These are phyloP conservation scores for Aleiodes sp. DNA, from an alignment of 1,140 invertebrate genomes.

Conservation along the genomic window DNA sequence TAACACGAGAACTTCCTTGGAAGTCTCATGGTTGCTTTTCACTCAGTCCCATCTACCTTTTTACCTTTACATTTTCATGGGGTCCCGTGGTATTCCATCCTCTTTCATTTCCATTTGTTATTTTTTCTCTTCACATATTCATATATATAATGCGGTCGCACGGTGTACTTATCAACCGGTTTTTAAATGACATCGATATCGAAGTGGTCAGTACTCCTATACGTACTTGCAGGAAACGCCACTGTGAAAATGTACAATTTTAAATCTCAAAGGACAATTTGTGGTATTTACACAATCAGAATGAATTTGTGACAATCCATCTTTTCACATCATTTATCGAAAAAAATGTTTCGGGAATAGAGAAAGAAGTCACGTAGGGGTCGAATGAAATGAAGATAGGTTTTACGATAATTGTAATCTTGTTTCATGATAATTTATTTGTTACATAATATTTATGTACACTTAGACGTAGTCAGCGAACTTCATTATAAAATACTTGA, in stretches of 20 bases:
- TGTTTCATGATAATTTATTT: no score
- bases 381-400: not conserved
- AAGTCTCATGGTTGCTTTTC: no score
- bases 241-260: slow-evolving; percentile 26
- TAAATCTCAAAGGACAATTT: slow-evolving; percentile 17
- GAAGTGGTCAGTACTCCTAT: slow-evolving; percentile 30
- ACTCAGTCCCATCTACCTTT: no score
- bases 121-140: not conserved
- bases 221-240: slow-evolving; percentile 27
- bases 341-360: no score
- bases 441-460: not conserved
- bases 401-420: no score
- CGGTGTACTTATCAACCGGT: slow-evolving; percentile 53
- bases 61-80: not conserved
- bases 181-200: slow-evolving; percentile 45
- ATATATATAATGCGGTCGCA: slow-evolving; percentile 37
- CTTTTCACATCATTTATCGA: no score
- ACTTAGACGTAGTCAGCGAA: no score
- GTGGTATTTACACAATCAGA: slow-evolving; percentile 11
- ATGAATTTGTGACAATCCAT: not conserved
- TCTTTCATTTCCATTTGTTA: not conserved
- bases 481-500: no score
- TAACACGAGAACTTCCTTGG: no score
- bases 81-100: not conserved
- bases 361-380: no score